Evolutionary conservation across 2,888 invertebrate genomes (phyloP).

Genomic region (Capitulum mitella): DNA sequence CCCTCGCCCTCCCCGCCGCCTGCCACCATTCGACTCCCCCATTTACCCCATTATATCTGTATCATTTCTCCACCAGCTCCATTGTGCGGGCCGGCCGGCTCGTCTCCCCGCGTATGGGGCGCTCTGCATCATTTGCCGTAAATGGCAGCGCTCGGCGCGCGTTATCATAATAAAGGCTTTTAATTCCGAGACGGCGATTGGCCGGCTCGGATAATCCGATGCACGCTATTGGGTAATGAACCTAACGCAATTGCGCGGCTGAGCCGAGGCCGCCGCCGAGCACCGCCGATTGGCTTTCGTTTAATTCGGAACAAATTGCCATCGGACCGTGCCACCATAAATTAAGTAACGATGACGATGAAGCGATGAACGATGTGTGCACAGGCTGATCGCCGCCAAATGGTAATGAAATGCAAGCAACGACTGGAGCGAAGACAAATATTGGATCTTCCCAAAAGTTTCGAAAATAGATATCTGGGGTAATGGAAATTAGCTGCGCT

Average conservation of each 20-base stretch:
- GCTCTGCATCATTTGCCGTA: constrained; percentile 6
- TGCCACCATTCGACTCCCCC: background rate
- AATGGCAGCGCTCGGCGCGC: background rate
- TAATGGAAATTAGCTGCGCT: no score
- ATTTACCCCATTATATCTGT: constrained; percentile 2
- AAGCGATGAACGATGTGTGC: background rate
- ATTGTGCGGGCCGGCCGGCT: background rate
- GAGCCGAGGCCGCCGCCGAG: background rate
- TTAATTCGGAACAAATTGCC: background rate
- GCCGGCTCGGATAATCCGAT: background rate
- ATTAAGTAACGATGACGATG: constrained; percentile 1
- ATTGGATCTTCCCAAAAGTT: background rate
- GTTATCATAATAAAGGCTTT: constrained; percentile 12
- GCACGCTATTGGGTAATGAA: constrained; percentile 21
- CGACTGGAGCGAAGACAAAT: background rate
- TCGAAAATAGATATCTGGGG: no score
- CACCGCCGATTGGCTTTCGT: background rate
- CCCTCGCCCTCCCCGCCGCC: background rate
- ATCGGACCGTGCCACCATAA: background rate
- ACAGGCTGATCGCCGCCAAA: background rate
- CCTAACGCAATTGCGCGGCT: background rate
- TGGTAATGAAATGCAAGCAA: constrained; percentile 2
- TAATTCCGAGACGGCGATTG: background rate
- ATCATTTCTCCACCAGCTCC: constrained; percentile 10
- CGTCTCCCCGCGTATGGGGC: background rate